These are phyloP conservation scores for Hydrolagus colliei DNA, from an alignment of 2,797 vertebrate species.

Conservation along the genomic window DNA sequence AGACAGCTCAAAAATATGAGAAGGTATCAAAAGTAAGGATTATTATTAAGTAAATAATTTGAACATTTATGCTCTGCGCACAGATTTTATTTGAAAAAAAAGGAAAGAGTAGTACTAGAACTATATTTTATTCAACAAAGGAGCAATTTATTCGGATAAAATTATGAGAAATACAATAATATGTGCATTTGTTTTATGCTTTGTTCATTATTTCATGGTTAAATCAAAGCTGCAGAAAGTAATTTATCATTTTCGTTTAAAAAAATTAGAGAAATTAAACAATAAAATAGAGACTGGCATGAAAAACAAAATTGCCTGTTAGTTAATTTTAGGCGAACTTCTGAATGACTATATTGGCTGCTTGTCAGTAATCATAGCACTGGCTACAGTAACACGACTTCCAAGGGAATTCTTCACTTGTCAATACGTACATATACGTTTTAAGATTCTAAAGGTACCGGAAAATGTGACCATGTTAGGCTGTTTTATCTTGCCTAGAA, in stretches of 20 bases:
- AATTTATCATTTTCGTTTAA: neutral
- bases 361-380: neutral
- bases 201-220: neutral
- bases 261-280: neutral
- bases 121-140: constrained; percentile 12
- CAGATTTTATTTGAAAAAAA: constrained; percentile 4
- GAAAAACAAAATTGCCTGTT: neutral
- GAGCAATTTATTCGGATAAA: neutral
- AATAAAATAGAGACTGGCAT: neutral
- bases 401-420: no score
- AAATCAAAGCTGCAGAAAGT: neutral
- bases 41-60: no score
- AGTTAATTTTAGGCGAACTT: neutral
- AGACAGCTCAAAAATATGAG: no score
- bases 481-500: no score
- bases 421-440: no score
- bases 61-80: no score
- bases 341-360: neutral
- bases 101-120: neutral
- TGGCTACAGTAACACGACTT: constrained; percentile 16
- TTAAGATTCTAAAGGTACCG: no score
- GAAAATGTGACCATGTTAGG: no score
- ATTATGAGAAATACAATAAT: neutral
- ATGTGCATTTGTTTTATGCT: neutral
- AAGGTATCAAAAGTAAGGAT: no score